phyloP scores from a whole-genome alignment of 2,888 invertebrate genomes.

The Oligia latruncula region DNA sequence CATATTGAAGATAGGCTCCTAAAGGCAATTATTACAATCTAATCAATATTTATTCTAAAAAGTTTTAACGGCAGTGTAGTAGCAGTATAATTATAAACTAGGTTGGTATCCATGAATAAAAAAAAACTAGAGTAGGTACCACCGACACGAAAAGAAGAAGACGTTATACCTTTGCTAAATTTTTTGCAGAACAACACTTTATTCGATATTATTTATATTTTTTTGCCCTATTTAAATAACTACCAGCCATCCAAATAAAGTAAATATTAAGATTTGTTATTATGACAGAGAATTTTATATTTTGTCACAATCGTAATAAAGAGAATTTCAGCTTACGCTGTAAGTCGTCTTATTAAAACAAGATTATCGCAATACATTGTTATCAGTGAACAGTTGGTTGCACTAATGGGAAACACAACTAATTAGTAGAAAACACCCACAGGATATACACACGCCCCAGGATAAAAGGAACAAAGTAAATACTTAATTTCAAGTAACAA shows the following conservation, averaged over 20 bases:
- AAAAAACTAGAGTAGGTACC: no score
- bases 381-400: slow-evolving; percentile 6
- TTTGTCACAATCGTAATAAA: not conserved
- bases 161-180: not conserved
- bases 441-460: not conserved
- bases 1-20: not conserved
- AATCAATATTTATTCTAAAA: not conserved
- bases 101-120: not conserved
- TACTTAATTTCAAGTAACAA: slow-evolving; percentile 1
- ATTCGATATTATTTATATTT: not conserved
- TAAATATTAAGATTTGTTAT: not conserved
- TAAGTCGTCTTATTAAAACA: slow-evolving; percentile 3
- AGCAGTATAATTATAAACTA: not conserved
- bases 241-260: not conserved
- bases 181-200: no score
- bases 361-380: slow-evolving; percentile 20
- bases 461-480: not conserved
- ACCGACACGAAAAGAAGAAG: no score
- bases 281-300: not conserved
- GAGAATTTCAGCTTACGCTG: not conserved
- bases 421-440: slow-evolving; percentile 24
- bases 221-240: not conserved
- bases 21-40: not conserved
- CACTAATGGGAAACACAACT: slow-evolving; percentile 6
- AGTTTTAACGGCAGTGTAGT: not conserved